Conservation (phyloP, 1,140 invertebrate genomes). For the Zaprionus capensis region DNA sequence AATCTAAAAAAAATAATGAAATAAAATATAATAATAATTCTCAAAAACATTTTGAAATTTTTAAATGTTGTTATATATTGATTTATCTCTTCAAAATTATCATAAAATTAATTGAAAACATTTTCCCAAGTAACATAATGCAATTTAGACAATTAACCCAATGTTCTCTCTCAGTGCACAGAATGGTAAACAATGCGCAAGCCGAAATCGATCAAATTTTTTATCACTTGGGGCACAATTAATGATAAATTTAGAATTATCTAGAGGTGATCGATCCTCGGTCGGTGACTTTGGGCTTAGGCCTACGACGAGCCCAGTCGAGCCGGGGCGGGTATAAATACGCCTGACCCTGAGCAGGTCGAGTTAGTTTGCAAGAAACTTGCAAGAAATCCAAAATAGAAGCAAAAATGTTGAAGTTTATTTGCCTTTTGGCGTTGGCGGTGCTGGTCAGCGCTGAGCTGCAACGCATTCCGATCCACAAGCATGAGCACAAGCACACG, state of each 20-base stretch:
- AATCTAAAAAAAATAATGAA: no score
- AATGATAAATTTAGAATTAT: slow-evolving; percentile 35
- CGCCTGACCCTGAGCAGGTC: not conserved
- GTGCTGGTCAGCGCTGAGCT: slow-evolving; percentile 59
- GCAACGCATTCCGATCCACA: slow-evolving; percentile 59
- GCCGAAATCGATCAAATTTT: slow-evolving; percentile 28
- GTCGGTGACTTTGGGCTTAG: not conserved
- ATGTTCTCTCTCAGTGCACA: not conserved
- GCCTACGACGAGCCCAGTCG: not conserved
- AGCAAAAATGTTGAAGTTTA: slow-evolving; percentile 57
- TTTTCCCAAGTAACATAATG: no score
- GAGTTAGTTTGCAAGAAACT: slow-evolving; percentile 48
- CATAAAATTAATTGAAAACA: no score
- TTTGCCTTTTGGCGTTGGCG: slow-evolving; percentile 49
- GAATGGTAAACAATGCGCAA: slow-evolving; percentile 23
- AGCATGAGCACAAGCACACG: slow-evolving; percentile 42
- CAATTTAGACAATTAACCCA: not conserved
- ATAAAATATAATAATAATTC: no score
- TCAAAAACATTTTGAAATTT: no score
- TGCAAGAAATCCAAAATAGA: not conserved
- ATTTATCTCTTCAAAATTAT: no score
- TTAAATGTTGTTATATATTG: no score
- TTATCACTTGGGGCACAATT: slow-evolving; percentile 56
- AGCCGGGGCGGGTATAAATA: slow-evolving; percentile 49
- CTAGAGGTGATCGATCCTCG: slow-evolving; percentile 48